Conservation (phyloP, 1,140 invertebrate species). For the Tribolium castaneum region DNA sequence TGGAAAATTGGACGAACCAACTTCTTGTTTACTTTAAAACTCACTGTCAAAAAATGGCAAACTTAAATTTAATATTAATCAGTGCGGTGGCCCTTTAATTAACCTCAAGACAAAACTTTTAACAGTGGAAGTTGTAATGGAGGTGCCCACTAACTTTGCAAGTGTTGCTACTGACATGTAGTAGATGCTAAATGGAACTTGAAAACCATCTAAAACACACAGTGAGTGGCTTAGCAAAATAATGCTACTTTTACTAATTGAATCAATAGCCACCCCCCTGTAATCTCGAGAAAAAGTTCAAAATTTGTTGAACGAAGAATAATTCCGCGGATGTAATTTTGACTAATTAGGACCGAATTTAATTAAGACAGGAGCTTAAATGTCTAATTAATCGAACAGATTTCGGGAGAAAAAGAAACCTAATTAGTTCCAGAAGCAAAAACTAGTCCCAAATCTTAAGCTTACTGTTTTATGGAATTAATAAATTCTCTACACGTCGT, state of each 20-base stretch:
- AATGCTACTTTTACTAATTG: not conserved
- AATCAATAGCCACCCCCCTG: too few relatives aligned
- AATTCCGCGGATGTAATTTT: not conserved
- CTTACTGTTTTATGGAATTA: not conserved
- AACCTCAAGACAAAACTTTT: conserved; percentile 37
- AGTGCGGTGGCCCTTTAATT: conserved; percentile 14
- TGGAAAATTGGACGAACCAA: not conserved
- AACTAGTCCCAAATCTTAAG: not conserved
- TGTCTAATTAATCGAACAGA: not conserved
- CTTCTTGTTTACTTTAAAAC: not conserved
- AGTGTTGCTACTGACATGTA: conserved; percentile 32
- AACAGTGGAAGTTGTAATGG: conserved; percentile 37
- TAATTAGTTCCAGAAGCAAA: not conserved
- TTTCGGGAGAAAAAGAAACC: not conserved
- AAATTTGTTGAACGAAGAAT: too few relatives aligned
- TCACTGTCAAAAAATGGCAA: not conserved
- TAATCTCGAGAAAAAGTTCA: too few relatives aligned
- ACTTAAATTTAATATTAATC: conserved; percentile 33
- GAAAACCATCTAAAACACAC: not conserved
- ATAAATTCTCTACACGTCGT: not conserved
- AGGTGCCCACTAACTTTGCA: conserved; percentile 15
- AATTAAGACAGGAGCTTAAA: not conserved
- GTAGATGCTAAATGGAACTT: conserved; percentile 16
- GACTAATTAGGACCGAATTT: not conserved
- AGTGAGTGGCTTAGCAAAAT: not conserved